Evolutionary conservation across 1,140 invertebrate genomes (phyloP).

Genomic region (Acromyrmex charruanus): DNA sequence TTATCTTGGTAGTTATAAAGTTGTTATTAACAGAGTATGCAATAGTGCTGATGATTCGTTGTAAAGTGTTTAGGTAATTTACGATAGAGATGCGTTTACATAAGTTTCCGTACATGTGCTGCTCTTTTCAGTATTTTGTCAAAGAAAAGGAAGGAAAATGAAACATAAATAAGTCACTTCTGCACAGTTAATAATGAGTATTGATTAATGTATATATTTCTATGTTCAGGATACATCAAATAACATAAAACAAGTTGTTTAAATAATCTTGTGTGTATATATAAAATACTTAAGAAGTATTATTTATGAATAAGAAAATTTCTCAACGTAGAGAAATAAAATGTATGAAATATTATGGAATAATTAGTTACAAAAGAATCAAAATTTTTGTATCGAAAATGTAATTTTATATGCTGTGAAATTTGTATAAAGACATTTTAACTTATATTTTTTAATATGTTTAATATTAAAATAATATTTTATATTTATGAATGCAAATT

Average conservation of each 20-base stretch:
- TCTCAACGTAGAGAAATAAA: no score
- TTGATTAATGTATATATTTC: conserved; percentile 10
- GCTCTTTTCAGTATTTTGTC: conserved; percentile 34
- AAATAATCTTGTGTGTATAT: background rate
- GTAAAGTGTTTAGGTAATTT: conserved; percentile 18
- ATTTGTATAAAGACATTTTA: background rate
- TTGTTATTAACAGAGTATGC: background rate
- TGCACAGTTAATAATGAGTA: background rate
- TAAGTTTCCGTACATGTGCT: background rate
- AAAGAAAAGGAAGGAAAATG: background rate
- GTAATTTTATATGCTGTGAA: background rate
- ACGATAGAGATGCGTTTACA: background rate
- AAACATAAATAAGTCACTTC: conserved; percentile 38
- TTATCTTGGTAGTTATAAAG: conserved; percentile 31
- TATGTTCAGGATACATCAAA: conserved; percentile 26
- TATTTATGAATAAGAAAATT: background rate
- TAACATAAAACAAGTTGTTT: background rate
- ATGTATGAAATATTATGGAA: background rate
- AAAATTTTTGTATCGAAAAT: background rate
- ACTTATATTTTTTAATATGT: background rate
- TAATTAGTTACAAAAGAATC: background rate
- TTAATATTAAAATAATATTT: background rate
- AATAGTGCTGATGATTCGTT: conserved; percentile 25
- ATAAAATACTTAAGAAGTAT: conserved; percentile 8
- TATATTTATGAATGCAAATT: background rate